Percentiles rank a stretch among this genome's conserved stretches.
These are phyloP conservation scores for Andrena bicolor DNA, from an alignment of 2,888 invertebrate species.

Conservation along the genomic window DNA sequence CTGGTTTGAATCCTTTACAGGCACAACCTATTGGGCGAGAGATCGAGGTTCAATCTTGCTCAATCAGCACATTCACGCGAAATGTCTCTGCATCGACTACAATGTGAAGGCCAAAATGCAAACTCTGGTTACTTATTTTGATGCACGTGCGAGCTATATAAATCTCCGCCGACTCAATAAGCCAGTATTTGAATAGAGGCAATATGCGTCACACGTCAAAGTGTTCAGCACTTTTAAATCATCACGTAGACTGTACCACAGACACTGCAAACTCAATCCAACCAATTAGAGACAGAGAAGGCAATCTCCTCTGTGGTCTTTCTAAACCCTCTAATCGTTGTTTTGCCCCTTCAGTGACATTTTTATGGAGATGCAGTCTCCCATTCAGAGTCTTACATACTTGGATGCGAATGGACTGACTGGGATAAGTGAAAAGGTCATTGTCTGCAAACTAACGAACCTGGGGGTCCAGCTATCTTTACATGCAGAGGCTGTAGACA, in stretches of 20 bases:
- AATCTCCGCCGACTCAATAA: background rate
- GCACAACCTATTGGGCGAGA: background rate
- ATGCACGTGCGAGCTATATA: background rate
- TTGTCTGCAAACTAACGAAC: no score
- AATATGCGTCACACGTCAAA: background rate
- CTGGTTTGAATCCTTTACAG: background rate
- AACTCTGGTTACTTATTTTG: background rate
- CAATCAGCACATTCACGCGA: conserved; percentile 15
- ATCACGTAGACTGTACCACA: background rate
- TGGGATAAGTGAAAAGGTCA: background rate
- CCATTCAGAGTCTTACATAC: conserved; percentile 16
- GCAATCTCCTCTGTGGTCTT: no score
- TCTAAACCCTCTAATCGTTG: no score
- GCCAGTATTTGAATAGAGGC: background rate
- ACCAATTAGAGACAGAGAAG: background rate
- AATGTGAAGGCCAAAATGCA: background rate
- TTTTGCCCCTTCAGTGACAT: background rate
- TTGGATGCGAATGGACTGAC: background rate
- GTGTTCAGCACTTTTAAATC: background rate
- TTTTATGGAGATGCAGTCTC: conserved; percentile 15
- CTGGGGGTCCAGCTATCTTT: no score
- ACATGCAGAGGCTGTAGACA: no score
- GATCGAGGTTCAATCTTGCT: conserved; percentile 1
- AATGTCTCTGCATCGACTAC: background rate
- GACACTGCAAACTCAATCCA: background rate